A percentile compares a stretch with the other conserved stretches of the same genome.
These are phyloP conservation scores for Camponotus vicinus DNA, from an alignment of 1,140 invertebrate genomes.

Conservation along the genomic window DNA sequence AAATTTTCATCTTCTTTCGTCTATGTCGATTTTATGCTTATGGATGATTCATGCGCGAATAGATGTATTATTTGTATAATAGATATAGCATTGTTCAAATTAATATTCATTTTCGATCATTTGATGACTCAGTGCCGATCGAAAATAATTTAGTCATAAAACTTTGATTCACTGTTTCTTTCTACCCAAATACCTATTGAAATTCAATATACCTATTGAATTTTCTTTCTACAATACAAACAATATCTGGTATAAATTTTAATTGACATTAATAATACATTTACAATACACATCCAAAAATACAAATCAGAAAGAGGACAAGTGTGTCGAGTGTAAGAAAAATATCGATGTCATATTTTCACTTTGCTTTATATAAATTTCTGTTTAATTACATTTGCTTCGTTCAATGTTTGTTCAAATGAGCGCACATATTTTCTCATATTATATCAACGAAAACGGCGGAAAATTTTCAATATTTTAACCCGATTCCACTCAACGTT, in stretches of 20 bases:
- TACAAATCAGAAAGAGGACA: neutral
- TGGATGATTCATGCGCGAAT: neutral
- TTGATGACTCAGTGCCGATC: neutral
- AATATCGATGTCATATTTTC: neutral
- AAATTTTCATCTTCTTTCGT: neutral
- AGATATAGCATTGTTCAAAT: too few species aligned
- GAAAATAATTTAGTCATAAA: neutral
- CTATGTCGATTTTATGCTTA: neutral
- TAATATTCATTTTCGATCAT: neutral
- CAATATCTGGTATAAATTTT: neutral
- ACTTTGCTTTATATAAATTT: slow-evolving; percentile 21
- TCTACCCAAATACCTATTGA: too few species aligned
- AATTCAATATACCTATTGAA: neutral
- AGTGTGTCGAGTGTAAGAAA: neutral
- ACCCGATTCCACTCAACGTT: slow-evolving; percentile 64
- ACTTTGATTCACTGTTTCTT: neutral
- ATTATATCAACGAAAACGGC: slow-evolving; percentile 25
- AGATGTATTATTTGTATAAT: too few species aligned
- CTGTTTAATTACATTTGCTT: slow-evolving; percentile 47
- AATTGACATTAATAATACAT: neutral
- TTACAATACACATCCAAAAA: neutral
- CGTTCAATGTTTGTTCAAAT: slow-evolving; percentile 27
- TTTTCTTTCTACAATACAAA: neutral
- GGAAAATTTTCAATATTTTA: slow-evolving; percentile 74
- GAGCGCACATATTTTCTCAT: slow-evolving; percentile 22